phyloP scores from a whole-genome alignment of 1,140 invertebrate species.

The Platorchestia sp. region DNA sequence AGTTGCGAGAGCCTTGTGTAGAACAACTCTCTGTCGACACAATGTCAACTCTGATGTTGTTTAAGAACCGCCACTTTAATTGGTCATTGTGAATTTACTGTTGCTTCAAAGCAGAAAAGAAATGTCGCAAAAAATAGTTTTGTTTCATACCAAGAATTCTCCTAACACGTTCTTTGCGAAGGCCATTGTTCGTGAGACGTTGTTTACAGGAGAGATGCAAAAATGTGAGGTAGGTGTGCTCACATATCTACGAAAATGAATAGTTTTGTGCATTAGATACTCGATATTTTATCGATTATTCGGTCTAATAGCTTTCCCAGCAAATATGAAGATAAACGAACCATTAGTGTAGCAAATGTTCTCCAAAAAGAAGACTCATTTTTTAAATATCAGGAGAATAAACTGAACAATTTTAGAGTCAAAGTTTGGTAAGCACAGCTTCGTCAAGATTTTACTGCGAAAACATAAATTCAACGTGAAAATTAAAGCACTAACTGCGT shows the following conservation, averaged over 20 bases:
- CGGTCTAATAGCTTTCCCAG: not conserved
- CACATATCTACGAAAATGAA: not conserved
- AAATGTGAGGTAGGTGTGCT: not conserved
- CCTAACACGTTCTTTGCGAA: not conserved
- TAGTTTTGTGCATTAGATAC: not conserved
- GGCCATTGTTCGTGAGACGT: not conserved
- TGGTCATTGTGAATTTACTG: conserved; percentile 8
- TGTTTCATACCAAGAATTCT: not conserved
- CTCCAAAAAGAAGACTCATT: not conserved
- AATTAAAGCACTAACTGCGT: not conserved
- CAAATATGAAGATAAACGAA: not conserved
- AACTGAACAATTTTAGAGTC: not conserved
- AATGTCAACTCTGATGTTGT: conserved; percentile 27
- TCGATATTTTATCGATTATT: not conserved
- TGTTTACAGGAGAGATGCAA: not conserved
- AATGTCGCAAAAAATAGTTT: not conserved
- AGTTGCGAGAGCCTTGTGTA: not conserved
- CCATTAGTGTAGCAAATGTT: not conserved
- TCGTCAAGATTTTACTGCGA: not conserved
- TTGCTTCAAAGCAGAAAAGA: not conserved
- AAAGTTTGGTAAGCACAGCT: not conserved
- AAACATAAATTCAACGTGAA: not conserved
- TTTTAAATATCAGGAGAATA: not conserved
- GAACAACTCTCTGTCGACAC: conserved; percentile 20
- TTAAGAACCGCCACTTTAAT: not conserved